These are phyloP conservation scores for Verasper variegatus DNA, from an alignment of 2,113 vertebrate species.

Conservation along the genomic window DNA sequence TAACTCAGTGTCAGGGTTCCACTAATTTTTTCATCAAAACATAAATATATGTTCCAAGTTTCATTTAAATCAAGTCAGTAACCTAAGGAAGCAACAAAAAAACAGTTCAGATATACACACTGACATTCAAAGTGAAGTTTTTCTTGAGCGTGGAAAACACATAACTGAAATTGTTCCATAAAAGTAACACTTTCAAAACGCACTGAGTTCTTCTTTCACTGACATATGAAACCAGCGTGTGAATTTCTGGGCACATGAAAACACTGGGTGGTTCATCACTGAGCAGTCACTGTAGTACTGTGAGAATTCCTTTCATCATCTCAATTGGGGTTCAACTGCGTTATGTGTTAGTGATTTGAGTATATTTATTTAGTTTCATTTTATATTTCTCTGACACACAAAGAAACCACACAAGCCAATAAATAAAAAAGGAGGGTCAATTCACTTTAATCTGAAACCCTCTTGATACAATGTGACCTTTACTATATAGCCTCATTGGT, in stretches of 20 bases:
- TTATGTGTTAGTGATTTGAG: neutral
- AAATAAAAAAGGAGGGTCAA: neutral
- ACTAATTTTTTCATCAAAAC: no score
- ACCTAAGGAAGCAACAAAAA: neutral
- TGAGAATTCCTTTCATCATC: neutral
- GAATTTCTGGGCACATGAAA: constrained; percentile 37
- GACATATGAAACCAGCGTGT: constrained; percentile 25
- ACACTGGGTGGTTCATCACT: constrained; percentile 2
- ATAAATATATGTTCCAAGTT: neutral
- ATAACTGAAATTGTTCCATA: neutral
- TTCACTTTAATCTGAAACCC: neutral
- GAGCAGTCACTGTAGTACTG: neutral
- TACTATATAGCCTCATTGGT: neutral
- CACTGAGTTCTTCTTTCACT: constrained; percentile 51
- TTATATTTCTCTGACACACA: neutral
- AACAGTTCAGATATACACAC: neutral
- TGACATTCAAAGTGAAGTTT: neutral
- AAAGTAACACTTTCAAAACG: no score
- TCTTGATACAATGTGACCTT: neutral
- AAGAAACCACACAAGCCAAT: neutral
- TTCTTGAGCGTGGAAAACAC: neutral
- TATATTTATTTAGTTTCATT: neutral
- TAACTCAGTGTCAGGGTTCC: no score
- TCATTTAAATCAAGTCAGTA: no score
- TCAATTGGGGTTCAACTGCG: neutral